These are phyloP conservation scores for Laothoe populi DNA, from an alignment of 2,888 invertebrate genomes.

Conservation along the genomic window DNA sequence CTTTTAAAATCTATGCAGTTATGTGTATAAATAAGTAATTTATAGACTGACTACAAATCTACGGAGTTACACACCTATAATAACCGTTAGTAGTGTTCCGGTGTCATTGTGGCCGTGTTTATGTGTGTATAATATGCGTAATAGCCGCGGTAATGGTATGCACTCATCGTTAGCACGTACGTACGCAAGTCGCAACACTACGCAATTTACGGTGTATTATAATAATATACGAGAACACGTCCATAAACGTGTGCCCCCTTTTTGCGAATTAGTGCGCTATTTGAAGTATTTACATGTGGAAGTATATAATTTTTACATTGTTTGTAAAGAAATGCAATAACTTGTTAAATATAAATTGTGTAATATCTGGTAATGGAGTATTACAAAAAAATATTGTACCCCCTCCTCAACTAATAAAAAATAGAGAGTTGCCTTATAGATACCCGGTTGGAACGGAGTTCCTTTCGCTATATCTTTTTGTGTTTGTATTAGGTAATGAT, in stretches of 20 bases:
- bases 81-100: background rate
- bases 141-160: constrained; percentile 1
- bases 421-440: too few species aligned
- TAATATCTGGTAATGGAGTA: too few species aligned
- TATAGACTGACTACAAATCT: background rate
- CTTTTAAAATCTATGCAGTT: background rate
- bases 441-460: too few species aligned
- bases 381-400: too few species aligned
- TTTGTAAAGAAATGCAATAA: background rate
- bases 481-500: too few species aligned
- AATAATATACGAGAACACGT: background rate
- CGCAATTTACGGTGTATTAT: constrained; percentile 9
- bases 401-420: too few species aligned
- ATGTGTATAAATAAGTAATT: background rate
- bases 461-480: too few species aligned
- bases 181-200: constrained; percentile 12
- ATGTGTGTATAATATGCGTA: background rate
- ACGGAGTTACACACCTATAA: too few species aligned
- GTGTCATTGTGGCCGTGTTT: background rate
- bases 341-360: too few species aligned
- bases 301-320: background rate
- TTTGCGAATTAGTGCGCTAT: background rate
- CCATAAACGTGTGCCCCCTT: background rate
- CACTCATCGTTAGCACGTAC: background rate
- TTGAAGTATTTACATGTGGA: background rate